Base-by-base conservation (phyloP, 2,888 invertebrate species). In the Callyntrura guangdongensis region DNA sequence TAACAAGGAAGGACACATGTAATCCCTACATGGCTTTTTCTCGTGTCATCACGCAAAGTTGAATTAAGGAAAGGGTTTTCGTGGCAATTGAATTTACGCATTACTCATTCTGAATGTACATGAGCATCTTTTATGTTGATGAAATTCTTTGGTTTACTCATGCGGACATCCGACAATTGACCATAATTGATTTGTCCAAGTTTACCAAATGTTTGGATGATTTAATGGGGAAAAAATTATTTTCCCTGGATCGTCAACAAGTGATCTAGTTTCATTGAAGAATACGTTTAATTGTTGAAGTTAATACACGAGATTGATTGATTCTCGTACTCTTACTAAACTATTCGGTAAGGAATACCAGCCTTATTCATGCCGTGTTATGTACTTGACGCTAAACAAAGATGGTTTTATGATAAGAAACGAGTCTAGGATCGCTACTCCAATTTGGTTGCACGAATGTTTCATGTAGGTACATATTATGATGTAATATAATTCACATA, bases 1-100 rank as follows among this genome's bases (percentile, higher is more conserved):
- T 85, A 53, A 89, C 89, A 85, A 67, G 82, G 61, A 82, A 86
- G 90, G 86, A 90, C 90, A 86, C 36, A 49, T 90, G 90, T 90
- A 90, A 90, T 90, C 90, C 36, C 82, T 64, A 25, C 20, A 56
- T 84, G 69, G 81, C 81, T 90, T 84, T 82, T 90, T 89, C 84
- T 82, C 86, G 86, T 90, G 90, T 82, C 90, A 90, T 90, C 86
- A 79, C 81, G 47, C 82, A 90, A 85, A 86, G 72, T 59, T 59
- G 53, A 72, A 79, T 45, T 83, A 47, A 45, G 56, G 47, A 83
- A 61, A 61, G 8, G 20, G 12, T 67, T 67, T 64, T 67, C 47
- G 82, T 47, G 9, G 27, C 36, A 36, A 74, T 49, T 22, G 67
- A 36, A 36, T 36, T 36, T 36, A 36, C 2, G 36, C 59, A 47